Conservation (phyloP, 2,888 invertebrate genomes). For the Hypercompe scribonia region DNA sequence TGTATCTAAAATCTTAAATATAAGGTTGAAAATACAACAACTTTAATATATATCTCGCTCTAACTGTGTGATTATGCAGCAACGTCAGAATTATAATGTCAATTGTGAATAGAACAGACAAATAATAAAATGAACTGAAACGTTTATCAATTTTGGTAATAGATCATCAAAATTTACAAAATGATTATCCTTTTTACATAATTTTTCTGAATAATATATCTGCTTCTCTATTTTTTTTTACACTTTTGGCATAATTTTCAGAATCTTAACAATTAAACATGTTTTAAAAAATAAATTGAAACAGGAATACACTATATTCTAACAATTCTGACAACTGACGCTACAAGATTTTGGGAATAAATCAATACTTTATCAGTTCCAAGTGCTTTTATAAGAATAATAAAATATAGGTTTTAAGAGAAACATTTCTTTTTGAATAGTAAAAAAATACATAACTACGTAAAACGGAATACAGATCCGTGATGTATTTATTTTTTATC, state of each 20-base stretch:
- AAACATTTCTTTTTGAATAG: background rate
- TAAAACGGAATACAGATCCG: conserved; percentile 14
- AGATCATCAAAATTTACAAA: background rate
- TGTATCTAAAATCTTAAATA: rapidly evolving
- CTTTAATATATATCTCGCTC: background rate
- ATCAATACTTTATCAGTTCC: background rate
- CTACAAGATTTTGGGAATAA: background rate
- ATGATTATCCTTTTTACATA: background rate
- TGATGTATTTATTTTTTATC: conserved; percentile 30
- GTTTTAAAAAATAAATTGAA: background rate
- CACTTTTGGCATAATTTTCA: background rate
- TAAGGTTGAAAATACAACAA: conserved; percentile 32
- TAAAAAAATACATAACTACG: background rate
- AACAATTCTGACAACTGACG: no score
- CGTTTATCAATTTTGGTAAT: conserved; percentile 26
- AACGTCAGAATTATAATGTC: conserved; percentile 46
- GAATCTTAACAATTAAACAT: background rate
- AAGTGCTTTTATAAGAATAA: background rate
- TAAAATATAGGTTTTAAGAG: background rate
- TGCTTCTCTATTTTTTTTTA: background rate
- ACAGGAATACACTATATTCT: no score
- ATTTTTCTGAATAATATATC: background rate
- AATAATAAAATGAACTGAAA: conserved; percentile 1
- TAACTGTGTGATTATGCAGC: conserved; percentile 21
- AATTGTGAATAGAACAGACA: conserved; percentile 39